Evolutionary conservation across 2,113 vertebrate species (phyloP), one percentile per base, ranked within the genome.

Genomic region (Cavia aperea): DNA sequence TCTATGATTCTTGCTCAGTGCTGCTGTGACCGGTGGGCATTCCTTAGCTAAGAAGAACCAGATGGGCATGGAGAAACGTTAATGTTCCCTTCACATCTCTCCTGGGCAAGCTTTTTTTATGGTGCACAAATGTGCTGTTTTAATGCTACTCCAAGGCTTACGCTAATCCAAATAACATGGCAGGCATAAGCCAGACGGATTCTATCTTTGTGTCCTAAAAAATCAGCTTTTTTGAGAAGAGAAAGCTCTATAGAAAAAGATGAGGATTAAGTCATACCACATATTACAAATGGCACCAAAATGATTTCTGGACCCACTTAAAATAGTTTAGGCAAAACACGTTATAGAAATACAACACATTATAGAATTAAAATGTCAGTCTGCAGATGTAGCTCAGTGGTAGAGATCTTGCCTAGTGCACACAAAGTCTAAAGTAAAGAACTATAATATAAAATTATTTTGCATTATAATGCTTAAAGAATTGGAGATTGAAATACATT

Each of bases 41-140:
- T 96, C 85, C 94, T 94, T 60, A 54, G 81, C 87, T 95, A 93
- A 97, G 66, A 68, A 91, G 89, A 96, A 91, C 87, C 94, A 96
- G 94, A 95, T 92, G 93, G 68, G 84, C 81, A 54, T 15, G 68
- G 73, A 92, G 87, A 73, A 49, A 89, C 2, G 4, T 75, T 73
- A 43, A 63, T 51, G 23, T 58, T 84, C 43, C 81, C 54, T 82
- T 66, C 68, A 15, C 54, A 14, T 84, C 36, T 92, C 87, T 91
- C 84, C 89, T 51, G 65, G 78, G 63, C 66, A 86, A 15, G 62
- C 43, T 33, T 86, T 75, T 68, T 51, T 66, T 72, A 86, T 15
- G 39, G 46, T 11, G n/a, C 62, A 70, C 43, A 56, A 66, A 23
- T 75, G 56, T 75, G 51, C 68, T 65, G 33, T 66, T 15, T 90